Conservation (phyloP, 2,888 invertebrate species). For the Chrysolina americana region DNA sequence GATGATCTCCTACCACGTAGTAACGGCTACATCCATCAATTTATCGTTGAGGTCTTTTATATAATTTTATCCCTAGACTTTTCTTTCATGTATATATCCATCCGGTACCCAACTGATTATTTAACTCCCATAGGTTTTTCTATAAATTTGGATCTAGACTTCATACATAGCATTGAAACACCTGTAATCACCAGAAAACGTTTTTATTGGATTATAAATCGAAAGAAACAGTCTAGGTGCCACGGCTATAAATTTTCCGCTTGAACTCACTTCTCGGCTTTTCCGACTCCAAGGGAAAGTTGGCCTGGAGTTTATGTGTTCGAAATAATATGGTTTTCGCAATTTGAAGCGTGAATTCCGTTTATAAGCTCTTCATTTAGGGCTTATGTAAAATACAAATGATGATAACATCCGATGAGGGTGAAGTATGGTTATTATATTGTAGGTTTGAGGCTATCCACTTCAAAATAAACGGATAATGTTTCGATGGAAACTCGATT, state of each 20-base stretch:
- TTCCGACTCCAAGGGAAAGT: conserved; percentile 31
- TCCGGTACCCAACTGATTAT: background rate
- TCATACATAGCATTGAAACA: conserved; percentile 44
- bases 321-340: conserved; percentile 43
- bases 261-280: conserved; percentile 37
- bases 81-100: no score
- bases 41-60: no score
- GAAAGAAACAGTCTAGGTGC: conserved; percentile 43
- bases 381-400: conserved; percentile 35
- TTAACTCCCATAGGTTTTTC: background rate
- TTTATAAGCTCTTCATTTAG: conserved; percentile 40
- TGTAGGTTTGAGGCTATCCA: background rate
- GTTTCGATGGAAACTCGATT: background rate
- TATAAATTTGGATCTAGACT: conserved; percentile 40
- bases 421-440: conserved; percentile 8
- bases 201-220: conserved; percentile 48
- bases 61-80: no score
- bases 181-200: conserved; percentile 47
- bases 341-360: conserved; percentile 39
- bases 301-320: conserved; percentile 37
- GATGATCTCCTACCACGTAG: no score
- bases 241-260: conserved; percentile 41
- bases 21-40: no score
- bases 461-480: background rate
- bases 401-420: conserved; percentile 23